Percentiles rank a stretch among this genome's conserved stretches.
phyloP scores from a whole-genome alignment of 2,113 vertebrate genomes.

The Hiodon tergisus region DNA sequence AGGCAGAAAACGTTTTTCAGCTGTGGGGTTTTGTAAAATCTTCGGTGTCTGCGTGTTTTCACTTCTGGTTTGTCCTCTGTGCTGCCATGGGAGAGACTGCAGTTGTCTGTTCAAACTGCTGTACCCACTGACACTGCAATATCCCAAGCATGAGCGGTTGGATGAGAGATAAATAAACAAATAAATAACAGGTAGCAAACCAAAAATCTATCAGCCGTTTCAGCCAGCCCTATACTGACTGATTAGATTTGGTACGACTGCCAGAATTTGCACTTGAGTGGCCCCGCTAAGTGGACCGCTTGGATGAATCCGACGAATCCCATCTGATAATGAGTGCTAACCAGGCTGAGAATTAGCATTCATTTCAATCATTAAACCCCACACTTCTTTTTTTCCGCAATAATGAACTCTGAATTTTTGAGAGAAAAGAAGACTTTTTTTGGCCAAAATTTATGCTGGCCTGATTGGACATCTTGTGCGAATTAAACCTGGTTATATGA shows the following conservation, averaged over 20 bases:
- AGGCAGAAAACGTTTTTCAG: not conserved
- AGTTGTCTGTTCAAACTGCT: not conserved
- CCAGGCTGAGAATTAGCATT: constrained; percentile 36
- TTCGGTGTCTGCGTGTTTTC: not conserved
- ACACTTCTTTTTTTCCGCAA: not conserved
- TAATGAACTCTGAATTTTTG: constrained; percentile 15
- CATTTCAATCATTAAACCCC: constrained; percentile 35
- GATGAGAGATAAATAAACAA: not conserved
- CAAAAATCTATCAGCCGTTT: constrained; percentile 1
- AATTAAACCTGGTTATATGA: constrained; percentile 56
- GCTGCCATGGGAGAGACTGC: not conserved
- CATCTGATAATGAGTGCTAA: constrained; percentile 31
- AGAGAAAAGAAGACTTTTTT: not conserved
- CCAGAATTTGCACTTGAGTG: constrained; percentile 29
- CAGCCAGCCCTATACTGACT: constrained; percentile 24
- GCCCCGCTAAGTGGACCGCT: constrained; percentile 30
- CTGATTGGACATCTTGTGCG: constrained; percentile 63
- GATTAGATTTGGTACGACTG: constrained; percentile 30
- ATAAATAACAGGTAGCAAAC: not conserved
- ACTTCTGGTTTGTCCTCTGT: not conserved
- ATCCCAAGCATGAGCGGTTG: not conserved
- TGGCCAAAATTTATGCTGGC: not conserved
- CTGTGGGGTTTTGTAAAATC: not conserved
- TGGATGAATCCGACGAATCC: constrained; percentile 31
- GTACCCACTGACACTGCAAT: not conserved